Evolutionary conservation across 2,113 vertebrate species (phyloP).

Genomic region (Verasper variegatus): DNA sequence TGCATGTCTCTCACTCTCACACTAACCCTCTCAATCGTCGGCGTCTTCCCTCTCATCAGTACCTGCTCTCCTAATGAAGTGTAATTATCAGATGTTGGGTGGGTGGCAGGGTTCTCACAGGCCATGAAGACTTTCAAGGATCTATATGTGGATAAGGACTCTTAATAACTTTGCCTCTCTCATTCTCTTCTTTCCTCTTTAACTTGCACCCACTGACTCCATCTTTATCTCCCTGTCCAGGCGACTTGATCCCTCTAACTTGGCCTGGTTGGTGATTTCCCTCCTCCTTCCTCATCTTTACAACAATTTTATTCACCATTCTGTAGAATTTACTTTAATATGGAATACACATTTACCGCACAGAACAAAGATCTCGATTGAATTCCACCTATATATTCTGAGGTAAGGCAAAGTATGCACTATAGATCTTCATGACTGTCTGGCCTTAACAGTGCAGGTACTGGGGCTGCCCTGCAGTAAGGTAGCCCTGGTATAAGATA

Average conservation of each 20-base stretch:
- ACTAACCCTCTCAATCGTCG: not conserved
- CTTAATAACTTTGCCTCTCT: constrained; percentile 58
- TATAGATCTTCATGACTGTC: too few species aligned
- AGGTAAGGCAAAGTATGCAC: too few species aligned
- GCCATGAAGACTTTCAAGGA: constrained; percentile 58
- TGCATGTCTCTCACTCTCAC: constrained; percentile 4
- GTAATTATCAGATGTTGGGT: constrained; percentile 75
- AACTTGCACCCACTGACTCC: constrained; percentile 47
- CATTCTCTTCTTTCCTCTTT: constrained; percentile 42
- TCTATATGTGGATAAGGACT: constrained; percentile 64
- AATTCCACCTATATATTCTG: too few species aligned
- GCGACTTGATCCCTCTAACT: not conserved
- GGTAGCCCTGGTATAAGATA: too few species aligned
- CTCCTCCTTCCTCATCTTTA: not conserved
- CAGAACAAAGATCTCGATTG: too few species aligned
- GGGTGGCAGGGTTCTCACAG: constrained; percentile 61
- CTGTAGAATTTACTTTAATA: not conserved
- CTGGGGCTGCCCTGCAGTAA: too few species aligned
- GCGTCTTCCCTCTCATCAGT: constrained; percentile 57
- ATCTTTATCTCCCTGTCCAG: constrained; percentile 25
- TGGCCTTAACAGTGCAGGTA: too few species aligned
- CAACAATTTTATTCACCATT: not conserved
- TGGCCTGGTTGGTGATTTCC: not conserved
- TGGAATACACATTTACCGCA: too few species aligned
- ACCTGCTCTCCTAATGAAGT: constrained; percentile 75